Evolutionary conservation across 1,140 invertebrate genomes (phyloP), one percentile per base, ranked within the genome.

Genomic region (Caligus rogercresseyi): DNA sequence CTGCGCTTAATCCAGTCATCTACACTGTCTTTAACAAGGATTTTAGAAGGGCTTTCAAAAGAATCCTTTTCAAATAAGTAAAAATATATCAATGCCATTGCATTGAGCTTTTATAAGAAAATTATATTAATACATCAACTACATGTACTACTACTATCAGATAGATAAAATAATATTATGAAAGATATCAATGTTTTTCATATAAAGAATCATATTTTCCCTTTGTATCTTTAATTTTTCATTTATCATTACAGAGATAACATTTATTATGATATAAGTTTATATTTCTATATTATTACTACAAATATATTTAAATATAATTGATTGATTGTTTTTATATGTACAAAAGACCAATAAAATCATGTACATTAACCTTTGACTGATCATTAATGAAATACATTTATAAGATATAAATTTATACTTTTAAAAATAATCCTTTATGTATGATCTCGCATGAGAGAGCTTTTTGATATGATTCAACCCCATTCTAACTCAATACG

Each of bases 11-110:
- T 76, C 93, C 93, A n/a, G 86, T 94, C 43, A 79, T 80, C 52
- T 81, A 81, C 68, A 77, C 76, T 18, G 94, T 95, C 71, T 97
- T 95, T 73, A 96, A 97, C 75, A 79, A 93, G 71, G 93, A 97
- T 71, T 98, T 96, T 73, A 79, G 92, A 63, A 79, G 83, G 69
- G 91, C 92, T 2, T 98, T 97, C 72, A 89, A 90, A 70, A 84
- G 52, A 52, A 74, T 74, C 65, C 67, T 74, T 3, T 71, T 72
- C 59, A 71, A 70, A 63, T 71, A 19, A 65, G 16, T 43, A 43
- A 43, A 43, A 43, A 43, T 11, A 43, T 11, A 43, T 43, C 31
- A 43, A 7, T 11, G n/a, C 31, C 7, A 11, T 43, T n/a, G 31
- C 7, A 11, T 43, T n/a, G 31, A n/a, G 7, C 7, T 43, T 43